Evolutionary conservation across 2,113 vertebrate species (phyloP).

Genomic region (Falcunculus frontatus): DNA sequence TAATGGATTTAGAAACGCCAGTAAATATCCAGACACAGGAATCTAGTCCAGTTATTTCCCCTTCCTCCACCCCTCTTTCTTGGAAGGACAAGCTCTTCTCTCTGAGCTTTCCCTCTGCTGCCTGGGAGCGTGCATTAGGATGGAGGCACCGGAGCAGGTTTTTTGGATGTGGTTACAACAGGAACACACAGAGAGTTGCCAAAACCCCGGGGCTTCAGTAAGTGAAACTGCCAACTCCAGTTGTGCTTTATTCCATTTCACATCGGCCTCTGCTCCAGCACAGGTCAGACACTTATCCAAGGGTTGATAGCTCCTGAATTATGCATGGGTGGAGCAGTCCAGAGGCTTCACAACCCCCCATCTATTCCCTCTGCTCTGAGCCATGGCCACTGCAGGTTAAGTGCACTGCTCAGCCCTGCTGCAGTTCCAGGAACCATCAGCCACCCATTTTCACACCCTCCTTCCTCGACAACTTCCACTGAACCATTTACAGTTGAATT

Average conservation of each 20-base stretch:
- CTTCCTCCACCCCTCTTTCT: not conserved
- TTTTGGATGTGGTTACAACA: not conserved
- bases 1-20: conserved; percentile 64
- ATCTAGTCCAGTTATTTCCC: conserved; percentile 37
- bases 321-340: not conserved
- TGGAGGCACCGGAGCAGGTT: not conserved
- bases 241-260: not conserved
- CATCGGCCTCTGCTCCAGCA: not conserved
- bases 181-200: not conserved
- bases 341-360: not conserved
- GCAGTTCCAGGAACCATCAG: not conserved
- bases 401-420: not conserved
- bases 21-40: conserved; percentile 10
- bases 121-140: not conserved
- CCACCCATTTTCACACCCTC: not conserved
- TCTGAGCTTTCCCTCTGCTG: not conserved
- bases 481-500: not conserved
- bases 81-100: conserved; percentile 5
- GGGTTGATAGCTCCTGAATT: not conserved
- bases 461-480: not conserved
- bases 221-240: not conserved
- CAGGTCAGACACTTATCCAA: not conserved
- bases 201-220: not conserved
- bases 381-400: not conserved
- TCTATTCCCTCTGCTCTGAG: not conserved